Evolutionary conservation across 2,888 invertebrate species (phyloP).

Genomic region (Limnephilus marmoratus): DNA sequence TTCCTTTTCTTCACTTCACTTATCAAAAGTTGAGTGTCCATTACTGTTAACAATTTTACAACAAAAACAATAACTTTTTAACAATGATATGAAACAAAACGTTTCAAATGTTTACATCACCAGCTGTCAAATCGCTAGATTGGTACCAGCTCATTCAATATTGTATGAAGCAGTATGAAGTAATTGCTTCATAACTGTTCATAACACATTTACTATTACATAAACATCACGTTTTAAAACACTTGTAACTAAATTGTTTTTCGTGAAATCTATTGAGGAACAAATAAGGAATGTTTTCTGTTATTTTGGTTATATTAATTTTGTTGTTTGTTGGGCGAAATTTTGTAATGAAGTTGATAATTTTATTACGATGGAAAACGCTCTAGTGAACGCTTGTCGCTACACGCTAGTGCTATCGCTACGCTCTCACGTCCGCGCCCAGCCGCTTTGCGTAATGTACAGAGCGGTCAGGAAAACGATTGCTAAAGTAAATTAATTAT

Average conservation of each 20-base stretch:
- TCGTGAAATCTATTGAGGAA: background rate
- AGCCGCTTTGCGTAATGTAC: background rate
- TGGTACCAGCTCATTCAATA: background rate
- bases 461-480: background rate
- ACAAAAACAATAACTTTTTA: background rate
- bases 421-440: background rate
- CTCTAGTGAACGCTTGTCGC: background rate
- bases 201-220: background rate
- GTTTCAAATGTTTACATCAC: background rate
- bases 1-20: constrained; percentile 52
- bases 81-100: background rate
- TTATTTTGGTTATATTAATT: background rate
- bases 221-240: constrained; percentile 10
- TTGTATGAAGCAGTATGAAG: background rate
- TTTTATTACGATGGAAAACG: background rate
- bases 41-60: background rate
- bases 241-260: background rate
- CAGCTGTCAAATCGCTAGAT: background rate
- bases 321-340: background rate
- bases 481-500: background rate
- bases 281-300: background rate
- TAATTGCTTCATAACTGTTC: background rate
- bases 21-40: constrained; percentile 56
- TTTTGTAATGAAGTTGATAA: background rate
- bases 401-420: background rate